Base-by-base conservation (phyloP, 2,797 vertebrate species). In the Aplochiton taeniatus region DNA sequence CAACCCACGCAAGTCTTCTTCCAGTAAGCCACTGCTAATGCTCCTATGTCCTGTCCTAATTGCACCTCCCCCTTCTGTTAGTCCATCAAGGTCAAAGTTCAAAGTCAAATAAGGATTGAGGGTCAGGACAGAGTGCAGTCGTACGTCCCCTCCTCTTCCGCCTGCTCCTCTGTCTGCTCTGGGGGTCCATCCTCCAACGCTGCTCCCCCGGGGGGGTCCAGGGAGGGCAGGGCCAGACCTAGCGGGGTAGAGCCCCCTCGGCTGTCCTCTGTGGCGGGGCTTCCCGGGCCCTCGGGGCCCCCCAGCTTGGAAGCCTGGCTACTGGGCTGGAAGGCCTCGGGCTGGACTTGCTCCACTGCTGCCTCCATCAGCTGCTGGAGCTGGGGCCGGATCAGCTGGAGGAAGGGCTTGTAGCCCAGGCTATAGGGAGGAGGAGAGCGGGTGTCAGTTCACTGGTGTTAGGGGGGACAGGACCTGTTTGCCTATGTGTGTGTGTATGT, bases 401-500 rank as follows among this genome's bases (percentile, higher is more conserved):
- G 90, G 85, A 99, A 98, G 62, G 96, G 95, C 91, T 97, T 98
- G 86, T 98, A 99, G 73, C 98, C 98, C 79, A 95, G 91, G 85
- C 98, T 99, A 89, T 31, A 51, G 49, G 11, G 43, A 16, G 14
- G 47, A 52, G 54, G 9, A 16, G 45, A 20, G n/a, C 11, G 11
- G 20, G 50, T n/a, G 20, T 20, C 16, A 14, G 18, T n/a, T 51
- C 49, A 31, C 3, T 6, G 31, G 3, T 31, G 31, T 31, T 31
- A 31, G 31, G 3, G n/a, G 31, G 6, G 31, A 31, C 31, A 31
- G 31, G 31, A 6, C 31, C 31, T n/a, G 46, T 47, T 47, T 10
- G 46, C 46, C 46, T 47, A n/a, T n/a, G n/a, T n/a, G n/a, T n/a
- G n/a, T n/a, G 17, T 46, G 45, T 31, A 18, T 9, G 9, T n/a